Conservation (phyloP, 2,888 invertebrate genomes). For the Pandemis heparana region DNA sequence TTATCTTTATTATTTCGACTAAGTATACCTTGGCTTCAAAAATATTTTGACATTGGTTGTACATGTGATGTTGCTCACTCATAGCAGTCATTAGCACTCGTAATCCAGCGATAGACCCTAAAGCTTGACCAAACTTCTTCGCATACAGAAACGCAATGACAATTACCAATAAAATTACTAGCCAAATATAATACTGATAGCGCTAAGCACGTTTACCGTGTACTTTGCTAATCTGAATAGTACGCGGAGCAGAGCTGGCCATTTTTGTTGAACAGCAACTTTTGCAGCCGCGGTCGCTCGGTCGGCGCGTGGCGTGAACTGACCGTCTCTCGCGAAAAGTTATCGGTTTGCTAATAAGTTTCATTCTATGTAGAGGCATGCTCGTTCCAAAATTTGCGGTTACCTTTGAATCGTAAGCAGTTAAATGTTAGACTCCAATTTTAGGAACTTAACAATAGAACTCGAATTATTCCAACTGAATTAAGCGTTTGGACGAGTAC, state of each 20-base stretch:
- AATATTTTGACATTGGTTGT: no score
- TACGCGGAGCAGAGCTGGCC: neutral
- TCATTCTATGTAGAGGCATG: slow-evolving; percentile 76
- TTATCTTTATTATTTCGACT: no score
- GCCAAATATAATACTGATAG: neutral
- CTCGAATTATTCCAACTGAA: slow-evolving; percentile 82
- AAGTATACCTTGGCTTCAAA: no score
- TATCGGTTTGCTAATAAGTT: slow-evolving; percentile 83
- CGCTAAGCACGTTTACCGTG: no score
- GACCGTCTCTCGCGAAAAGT: slow-evolving; percentile 72
- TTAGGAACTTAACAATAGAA: slow-evolving; percentile 83
- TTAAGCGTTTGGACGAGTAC: slow-evolving; percentile 78
- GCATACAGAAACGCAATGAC: no score
- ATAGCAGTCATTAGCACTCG: no score
- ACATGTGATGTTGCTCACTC: no score
- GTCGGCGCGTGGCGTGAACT: slow-evolving; percentile 65
- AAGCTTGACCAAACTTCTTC: no score
- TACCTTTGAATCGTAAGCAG: slow-evolving; percentile 85
- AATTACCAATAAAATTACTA: neutral
- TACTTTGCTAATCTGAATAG: neutral
- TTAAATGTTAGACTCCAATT: slow-evolving; percentile 82
- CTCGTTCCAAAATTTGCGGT: slow-evolving; percentile 82
- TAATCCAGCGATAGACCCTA: no score
- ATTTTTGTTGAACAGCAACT: slow-evolving; percentile 70
- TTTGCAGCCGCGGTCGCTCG: slow-evolving; percentile 62